These are phyloP conservation scores for Therioaphis trifolii DNA, from an alignment of 2,888 invertebrate genomes.

Conservation along the genomic window DNA sequence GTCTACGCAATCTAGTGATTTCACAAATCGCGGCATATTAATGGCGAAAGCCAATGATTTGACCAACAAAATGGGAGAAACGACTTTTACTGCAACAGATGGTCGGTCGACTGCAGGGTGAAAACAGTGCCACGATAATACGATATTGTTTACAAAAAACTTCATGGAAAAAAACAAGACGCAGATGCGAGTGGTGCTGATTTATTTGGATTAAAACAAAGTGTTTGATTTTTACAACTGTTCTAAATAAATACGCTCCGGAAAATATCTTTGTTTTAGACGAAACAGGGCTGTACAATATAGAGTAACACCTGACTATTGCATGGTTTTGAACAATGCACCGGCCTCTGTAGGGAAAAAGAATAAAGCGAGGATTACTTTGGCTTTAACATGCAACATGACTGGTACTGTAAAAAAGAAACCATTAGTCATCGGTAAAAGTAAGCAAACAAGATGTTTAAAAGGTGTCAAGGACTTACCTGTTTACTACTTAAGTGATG, in stretches of 20 bases:
- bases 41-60: too few relatives aligned
- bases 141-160: constrained; percentile 32
- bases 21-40: too few relatives aligned
- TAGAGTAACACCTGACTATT: too few relatives aligned
- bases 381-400: constrained; percentile 39
- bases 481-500: constrained; percentile 12
- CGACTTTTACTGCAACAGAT: constrained; percentile 26
- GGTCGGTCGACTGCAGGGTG: constrained; percentile 40
- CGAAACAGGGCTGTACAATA: too few relatives aligned
- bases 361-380: constrained; percentile 46
- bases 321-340: constrained; percentile 43
- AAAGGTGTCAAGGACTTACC: too few relatives aligned
- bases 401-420: constrained; percentile 44
- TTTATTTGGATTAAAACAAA: constrained; percentile 18
- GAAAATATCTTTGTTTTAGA: too few relatives aligned
- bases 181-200: too few relatives aligned
- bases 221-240: constrained; percentile 43
- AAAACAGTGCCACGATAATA: constrained; percentile 54
- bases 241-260: constrained; percentile 20
- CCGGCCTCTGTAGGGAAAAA: constrained; percentile 45
- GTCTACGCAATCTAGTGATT: too few relatives aligned
- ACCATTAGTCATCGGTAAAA: constrained; percentile 51
- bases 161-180: too few relatives aligned
- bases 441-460: constrained; percentile 67
- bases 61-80: constrained; percentile 31